A percentile compares a stretch with the other conserved stretches of the same genome.
These are phyloP conservation scores for Drosophila cognata DNA, from an alignment of 2,888 invertebrate genomes.

Conservation along the genomic window DNA sequence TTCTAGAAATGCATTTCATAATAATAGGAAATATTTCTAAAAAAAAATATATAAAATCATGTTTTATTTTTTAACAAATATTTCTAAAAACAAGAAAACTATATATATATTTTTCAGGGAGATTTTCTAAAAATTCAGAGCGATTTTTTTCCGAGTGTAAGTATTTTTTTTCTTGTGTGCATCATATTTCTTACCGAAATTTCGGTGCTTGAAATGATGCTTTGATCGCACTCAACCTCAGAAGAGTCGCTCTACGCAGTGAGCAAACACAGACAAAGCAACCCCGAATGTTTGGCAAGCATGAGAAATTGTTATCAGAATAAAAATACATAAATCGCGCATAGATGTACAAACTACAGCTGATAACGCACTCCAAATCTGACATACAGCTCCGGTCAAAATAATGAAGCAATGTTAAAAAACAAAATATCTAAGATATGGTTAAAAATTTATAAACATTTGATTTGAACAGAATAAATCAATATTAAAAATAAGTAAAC, in stretches of 20 bases:
- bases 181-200: constrained; percentile 86
- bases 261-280: constrained; percentile 19
- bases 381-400: constrained; percentile 16
- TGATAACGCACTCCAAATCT: constrained; percentile 52
- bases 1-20: too few relatives aligned
- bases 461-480: too few relatives aligned
- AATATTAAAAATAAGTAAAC: too few relatives aligned
- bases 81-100: too few relatives aligned
- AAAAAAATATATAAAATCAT: too few relatives aligned
- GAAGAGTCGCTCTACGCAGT: constrained; percentile 87
- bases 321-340: constrained; percentile 30
- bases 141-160: background rate
- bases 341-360: constrained; percentile 43
- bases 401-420: background rate
- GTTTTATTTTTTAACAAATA: too few relatives aligned
- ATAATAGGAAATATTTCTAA: too few relatives aligned
- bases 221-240: constrained; percentile 88
- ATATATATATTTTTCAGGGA: too few relatives aligned
- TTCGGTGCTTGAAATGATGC: constrained; percentile 88
- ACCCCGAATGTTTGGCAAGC: constrained; percentile 47
- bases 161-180: background rate
- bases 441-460: background rate
- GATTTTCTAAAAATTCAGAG: too few relatives aligned
- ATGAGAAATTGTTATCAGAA: constrained; percentile 61
- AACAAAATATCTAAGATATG: background rate